Evolutionary conservation across 2,113 vertebrate genomes (phyloP).

Genomic region (Daphoenositta chrysoptera): DNA sequence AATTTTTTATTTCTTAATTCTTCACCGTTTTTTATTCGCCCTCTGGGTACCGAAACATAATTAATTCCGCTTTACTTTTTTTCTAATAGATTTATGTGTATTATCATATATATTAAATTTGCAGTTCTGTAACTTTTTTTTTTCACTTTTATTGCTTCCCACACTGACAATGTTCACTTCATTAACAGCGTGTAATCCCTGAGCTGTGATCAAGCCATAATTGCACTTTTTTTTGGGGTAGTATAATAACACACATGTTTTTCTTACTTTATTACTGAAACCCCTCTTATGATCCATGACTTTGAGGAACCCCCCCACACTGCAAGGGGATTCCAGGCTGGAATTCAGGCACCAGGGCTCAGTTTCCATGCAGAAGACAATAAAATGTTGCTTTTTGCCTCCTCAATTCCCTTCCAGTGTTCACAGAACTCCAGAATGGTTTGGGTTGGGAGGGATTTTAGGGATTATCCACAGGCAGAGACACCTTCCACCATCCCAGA

Average conservation of each 20-base stretch:
- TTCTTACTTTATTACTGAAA: not conserved
- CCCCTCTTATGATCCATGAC: not conserved
- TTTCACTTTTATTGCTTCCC: conserved; percentile 65
- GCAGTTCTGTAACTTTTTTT: conserved; percentile 51
- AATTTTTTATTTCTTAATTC: conserved; percentile 74
- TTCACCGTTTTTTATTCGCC: conserved; percentile 60
- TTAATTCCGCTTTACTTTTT: conserved; percentile 66
- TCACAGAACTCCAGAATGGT: not conserved
- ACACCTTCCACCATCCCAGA: rapidly evolving
- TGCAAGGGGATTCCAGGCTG: not conserved
- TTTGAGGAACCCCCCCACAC: not conserved
- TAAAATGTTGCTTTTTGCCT: rapidly evolving
- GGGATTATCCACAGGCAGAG: not conserved
- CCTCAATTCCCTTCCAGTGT: rapidly evolving
- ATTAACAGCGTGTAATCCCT: conserved; percentile 67
- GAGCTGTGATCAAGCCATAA: conserved; percentile 47
- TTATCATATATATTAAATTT: conserved; percentile 83
- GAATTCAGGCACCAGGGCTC: not conserved
- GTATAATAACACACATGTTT: not conserved
- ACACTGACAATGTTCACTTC: conserved; percentile 47
- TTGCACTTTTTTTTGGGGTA: conserved; percentile 32
- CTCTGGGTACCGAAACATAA: conserved; percentile 62
- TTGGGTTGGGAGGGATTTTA: not conserved
- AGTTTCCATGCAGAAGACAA: not conserved
- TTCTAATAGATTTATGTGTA: conserved; percentile 72